Evolutionary conservation across 2,888 invertebrate genomes (phyloP).

Genomic region (Caenorhabditis sp.): DNA sequence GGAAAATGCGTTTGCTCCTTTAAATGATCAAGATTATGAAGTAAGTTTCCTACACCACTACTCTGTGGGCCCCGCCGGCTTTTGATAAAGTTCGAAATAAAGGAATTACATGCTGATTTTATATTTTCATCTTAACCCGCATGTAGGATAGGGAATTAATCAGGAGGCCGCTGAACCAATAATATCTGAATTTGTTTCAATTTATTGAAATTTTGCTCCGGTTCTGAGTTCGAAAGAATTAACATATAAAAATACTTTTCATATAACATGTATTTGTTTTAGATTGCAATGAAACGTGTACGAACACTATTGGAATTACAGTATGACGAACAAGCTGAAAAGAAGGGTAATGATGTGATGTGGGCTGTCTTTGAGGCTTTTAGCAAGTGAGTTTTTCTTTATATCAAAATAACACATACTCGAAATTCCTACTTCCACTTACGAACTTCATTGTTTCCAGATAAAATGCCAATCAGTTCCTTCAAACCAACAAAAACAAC

Average conservation of each 20-base stretch:
- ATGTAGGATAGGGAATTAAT: no score
- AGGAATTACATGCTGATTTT: no score
- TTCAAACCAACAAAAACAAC: background rate
- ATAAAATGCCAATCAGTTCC: background rate
- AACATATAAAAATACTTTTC: no score
- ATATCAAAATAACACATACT: background rate
- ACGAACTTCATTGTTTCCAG: no score
- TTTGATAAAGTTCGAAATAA: no score
- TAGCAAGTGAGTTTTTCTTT: slow-evolving; percentile 80
- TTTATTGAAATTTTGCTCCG: no score
- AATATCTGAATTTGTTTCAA: no score
- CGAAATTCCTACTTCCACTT: no score
- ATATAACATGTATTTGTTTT: slow-evolving; percentile 1
- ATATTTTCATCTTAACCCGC: no score
- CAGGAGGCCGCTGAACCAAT: no score
- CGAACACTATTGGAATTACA: slow-evolving; percentile 93
- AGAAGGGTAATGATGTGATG: slow-evolving; percentile 82
- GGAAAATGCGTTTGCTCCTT: slow-evolving; percentile 97
- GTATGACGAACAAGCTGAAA: slow-evolving; percentile 92
- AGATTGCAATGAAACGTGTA: slow-evolving; percentile 91
- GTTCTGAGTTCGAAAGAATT: no score
- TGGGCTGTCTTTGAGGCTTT: slow-evolving; percentile 99
- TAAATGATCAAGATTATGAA: slow-evolving; percentile 75
- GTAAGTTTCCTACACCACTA: slow-evolving; percentile 11
- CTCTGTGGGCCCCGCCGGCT: no score